phyloP scores from a whole-genome alignment of 30 jellyfish, hydroid and myxozoan genomes.

The Aurelia sp. region DNA sequence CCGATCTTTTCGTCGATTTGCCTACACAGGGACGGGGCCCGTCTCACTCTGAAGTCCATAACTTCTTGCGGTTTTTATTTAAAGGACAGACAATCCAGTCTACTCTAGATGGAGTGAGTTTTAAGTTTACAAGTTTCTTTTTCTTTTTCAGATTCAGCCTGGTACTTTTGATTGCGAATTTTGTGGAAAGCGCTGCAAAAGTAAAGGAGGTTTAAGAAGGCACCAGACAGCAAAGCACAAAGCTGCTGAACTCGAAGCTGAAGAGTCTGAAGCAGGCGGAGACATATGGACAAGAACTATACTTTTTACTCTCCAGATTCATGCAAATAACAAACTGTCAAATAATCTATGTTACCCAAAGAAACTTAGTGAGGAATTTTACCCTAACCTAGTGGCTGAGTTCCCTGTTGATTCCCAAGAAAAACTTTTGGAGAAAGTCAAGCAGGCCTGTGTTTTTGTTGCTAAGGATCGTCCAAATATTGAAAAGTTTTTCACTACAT shows the following conservation, averaged over 20 bases:
- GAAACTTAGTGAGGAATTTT: conserved; percentile 12
- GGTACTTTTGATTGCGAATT: not conserved
- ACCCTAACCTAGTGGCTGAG: not conserved
- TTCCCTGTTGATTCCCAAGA: conserved; percentile 1
- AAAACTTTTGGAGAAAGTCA: conserved; percentile 5
- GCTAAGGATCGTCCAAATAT: conserved; percentile 28
- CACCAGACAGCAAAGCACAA: not conserved
- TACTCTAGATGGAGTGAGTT: too few species aligned
- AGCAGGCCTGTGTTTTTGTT: conserved; percentile 18
- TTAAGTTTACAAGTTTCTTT: too few species aligned
- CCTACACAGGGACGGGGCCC: too few species aligned
- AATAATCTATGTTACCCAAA: conserved; percentile 20
- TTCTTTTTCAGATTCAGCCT: not conserved
- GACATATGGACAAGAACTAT: not conserved
- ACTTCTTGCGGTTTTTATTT: too few species aligned
- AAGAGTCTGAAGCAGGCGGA: not conserved
- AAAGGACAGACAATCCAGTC: too few species aligned
- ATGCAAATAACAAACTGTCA: not conserved
- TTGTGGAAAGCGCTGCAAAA: not conserved
- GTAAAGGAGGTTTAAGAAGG: not conserved
- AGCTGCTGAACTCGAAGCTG: not conserved
- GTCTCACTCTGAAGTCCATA: too few species aligned
- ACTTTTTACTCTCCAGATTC: not conserved
- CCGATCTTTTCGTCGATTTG: too few species aligned
- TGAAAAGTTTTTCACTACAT: conserved; percentile 2